Conservation (phyloP, 2,113 vertebrate species). For the Chelonoidis abingdonii region DNA sequence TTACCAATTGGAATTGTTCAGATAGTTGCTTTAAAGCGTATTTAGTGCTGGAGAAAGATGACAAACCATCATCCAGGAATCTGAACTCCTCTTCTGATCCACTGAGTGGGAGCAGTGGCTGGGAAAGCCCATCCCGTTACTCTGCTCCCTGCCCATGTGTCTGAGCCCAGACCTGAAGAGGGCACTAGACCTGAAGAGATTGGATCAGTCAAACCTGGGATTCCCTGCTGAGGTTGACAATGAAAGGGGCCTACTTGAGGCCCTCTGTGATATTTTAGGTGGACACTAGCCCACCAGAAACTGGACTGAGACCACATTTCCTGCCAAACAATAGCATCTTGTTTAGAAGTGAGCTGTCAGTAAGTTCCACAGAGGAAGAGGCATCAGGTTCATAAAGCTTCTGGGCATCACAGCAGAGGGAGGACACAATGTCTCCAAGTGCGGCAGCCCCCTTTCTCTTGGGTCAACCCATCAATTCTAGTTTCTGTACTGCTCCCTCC, state of each 20-base stretch:
- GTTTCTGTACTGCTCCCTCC: background rate
- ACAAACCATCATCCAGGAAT: background rate
- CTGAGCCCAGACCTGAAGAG: background rate
- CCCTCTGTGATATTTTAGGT: background rate
- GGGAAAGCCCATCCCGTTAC: background rate
- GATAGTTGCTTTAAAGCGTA: background rate
- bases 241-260: background rate
- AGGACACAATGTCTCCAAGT: background rate
- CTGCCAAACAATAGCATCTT: background rate
- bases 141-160: background rate
- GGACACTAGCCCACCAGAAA: background rate
- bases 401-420: background rate
- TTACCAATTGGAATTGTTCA: background rate
- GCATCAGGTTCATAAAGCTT: background rate
- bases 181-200: background rate
- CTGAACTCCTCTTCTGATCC: background rate
- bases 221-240: background rate
- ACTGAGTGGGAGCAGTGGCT: background rate
- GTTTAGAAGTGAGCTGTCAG: background rate
- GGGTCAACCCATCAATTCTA: background rate
- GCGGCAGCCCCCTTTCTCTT: background rate
- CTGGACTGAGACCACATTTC: background rate
- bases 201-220: background rate
- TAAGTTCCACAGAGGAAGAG: background rate
- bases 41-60: background rate